Percentiles rank a stretch among this genome's conserved stretches.
phyloP scores from a whole-genome alignment of 2,888 invertebrate species.

The Lasioglossum malachurum region DNA sequence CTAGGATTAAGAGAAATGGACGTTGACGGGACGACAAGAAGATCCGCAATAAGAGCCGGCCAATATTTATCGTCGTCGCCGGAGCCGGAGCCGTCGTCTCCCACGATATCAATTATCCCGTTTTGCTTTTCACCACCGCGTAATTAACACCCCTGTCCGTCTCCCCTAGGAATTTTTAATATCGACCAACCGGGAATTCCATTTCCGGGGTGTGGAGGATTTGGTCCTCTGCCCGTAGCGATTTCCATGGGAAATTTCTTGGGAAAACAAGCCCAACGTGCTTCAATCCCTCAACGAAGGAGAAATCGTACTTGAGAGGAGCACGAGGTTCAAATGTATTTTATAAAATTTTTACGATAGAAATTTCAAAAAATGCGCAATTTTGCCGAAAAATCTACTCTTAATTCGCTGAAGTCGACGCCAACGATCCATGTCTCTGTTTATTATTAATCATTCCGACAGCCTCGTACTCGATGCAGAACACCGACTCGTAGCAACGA shows the following conservation, averaged over 20 bases:
- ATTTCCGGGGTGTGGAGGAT: conserved; percentile 34
- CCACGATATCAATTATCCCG: conserved; percentile 43
- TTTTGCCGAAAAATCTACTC: background rate
- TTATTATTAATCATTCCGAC: background rate
- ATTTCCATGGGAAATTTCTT: background rate
- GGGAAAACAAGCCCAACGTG: background rate
- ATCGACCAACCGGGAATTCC: conserved; percentile 19
- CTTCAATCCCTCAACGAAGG: background rate
- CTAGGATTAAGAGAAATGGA: conserved; percentile 55
- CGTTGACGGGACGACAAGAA: conserved; percentile 43
- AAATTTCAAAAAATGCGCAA: too few species aligned
- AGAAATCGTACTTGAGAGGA: background rate
- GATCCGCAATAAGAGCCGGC: conserved; percentile 58
- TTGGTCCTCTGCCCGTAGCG: background rate
- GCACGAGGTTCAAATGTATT: background rate
- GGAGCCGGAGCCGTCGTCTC: background rate
- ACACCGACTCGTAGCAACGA: background rate
- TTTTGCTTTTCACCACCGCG: conserved; percentile 34
- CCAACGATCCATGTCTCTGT: background rate
- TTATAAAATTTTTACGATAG: background rate
- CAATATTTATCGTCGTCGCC: conserved; percentile 52
- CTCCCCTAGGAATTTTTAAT: conserved; percentile 33
- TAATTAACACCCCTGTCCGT: conserved; percentile 42
- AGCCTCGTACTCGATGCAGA: background rate
- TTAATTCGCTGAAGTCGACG: too few species aligned